Percentiles rank a stretch among this genome's conserved stretches.
These are phyloP conservation scores for Petrocephalus sullivani DNA, from an alignment of 2,797 vertebrate genomes.

Conservation along the genomic window DNA sequence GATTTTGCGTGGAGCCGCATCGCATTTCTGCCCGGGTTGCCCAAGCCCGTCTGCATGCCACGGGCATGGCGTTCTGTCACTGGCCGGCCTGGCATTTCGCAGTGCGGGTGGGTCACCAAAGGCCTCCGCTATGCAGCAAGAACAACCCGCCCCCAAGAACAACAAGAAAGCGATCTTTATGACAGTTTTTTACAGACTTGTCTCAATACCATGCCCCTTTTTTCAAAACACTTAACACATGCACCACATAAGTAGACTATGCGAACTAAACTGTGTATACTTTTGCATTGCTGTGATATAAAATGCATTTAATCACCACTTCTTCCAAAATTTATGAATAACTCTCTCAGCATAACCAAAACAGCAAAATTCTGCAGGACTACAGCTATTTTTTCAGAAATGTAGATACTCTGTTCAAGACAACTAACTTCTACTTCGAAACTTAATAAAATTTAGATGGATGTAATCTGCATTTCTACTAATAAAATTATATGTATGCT, in stretches of 20 bases:
- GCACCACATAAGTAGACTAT: background rate
- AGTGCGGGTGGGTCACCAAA: constrained; percentile 4
- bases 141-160: background rate
- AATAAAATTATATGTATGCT: background rate
- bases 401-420: background rate
- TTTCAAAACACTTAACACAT: background rate
- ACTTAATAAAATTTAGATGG: background rate
- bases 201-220: too few relatives aligned
- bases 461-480: background rate
- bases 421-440: background rate
- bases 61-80: background rate
- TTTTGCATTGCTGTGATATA: background rate
- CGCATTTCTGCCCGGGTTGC: constrained; percentile 37
- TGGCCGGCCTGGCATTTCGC: background rate
- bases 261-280: background rate
- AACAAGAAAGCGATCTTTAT: background rate
- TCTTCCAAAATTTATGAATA: background rate
- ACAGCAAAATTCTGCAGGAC: background rate
- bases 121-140: background rate
- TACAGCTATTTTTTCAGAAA: background rate
- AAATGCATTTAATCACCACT: background rate
- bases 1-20: constrained; percentile 32
- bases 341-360: background rate
- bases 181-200: background rate
- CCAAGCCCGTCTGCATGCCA: constrained; percentile 20